Percentiles rank a stretch among this genome's conserved stretches.
Conservation (phyloP, 1,140 invertebrate genomes). For the Hylyphantes graminicola region DNA sequence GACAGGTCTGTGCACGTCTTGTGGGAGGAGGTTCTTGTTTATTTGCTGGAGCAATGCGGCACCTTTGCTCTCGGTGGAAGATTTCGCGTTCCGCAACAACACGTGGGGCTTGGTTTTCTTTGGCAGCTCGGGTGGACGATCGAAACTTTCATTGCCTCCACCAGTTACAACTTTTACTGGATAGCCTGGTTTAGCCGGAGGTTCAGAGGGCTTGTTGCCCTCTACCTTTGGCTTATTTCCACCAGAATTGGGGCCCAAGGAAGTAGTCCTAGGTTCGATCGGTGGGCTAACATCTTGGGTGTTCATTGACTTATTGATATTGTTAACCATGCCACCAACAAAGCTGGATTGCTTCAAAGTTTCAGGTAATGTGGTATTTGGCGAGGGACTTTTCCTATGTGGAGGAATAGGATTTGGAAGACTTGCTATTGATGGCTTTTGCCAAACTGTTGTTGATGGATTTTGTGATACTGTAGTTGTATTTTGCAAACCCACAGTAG, state of each 20-base stretch:
- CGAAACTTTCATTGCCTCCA: neutral
- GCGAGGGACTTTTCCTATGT: no score
- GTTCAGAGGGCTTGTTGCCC: neutral
- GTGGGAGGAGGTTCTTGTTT: neutral
- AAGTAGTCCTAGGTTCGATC: neutral
- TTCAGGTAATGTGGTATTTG: neutral
- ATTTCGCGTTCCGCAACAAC: constrained; percentile 30
- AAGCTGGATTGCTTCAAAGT: constrained; percentile 8
- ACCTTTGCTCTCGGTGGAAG: constrained; percentile 1
- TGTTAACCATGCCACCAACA: constrained; percentile 36
- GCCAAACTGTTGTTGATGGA: no score
- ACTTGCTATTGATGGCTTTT: no score
- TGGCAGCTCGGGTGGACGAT: constrained; percentile 32
- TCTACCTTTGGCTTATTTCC: constrained; percentile 3
- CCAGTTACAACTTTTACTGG: constrained; percentile 18
- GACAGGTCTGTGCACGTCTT: neutral
- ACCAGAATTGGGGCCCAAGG: neutral
- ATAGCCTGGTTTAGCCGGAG: constrained; percentile 32
- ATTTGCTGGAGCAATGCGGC: neutral
- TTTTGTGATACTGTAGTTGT: no score
- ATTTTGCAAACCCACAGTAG: no score
- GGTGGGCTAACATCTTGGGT: neutral
- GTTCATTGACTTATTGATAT: constrained; percentile 41
- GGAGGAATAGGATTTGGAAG: neutral
- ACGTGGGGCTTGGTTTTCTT: constrained; percentile 39